A percentile compares a stretch with the other conserved stretches of the same genome.
Conservation (phyloP, 2,113 vertebrate species). For the Rhynchopsitta pachyrhyncha region DNA sequence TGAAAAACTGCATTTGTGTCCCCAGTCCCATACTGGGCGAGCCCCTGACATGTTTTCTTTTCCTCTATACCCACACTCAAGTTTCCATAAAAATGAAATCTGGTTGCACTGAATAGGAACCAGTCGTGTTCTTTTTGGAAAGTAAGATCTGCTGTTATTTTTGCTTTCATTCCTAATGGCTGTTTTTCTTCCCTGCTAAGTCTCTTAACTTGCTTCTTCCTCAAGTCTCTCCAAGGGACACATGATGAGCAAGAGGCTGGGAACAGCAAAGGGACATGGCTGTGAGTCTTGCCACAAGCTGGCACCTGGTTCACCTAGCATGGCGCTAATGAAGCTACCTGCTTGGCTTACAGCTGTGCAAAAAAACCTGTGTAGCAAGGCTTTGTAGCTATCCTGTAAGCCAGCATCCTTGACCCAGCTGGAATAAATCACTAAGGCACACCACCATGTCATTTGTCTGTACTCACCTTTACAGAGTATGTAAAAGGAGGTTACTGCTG, state of each 20-base stretch:
- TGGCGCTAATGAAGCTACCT: not conserved
- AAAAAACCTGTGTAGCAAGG: not conserved
- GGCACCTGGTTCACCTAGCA: not conserved
- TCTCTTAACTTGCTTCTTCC: not conserved
- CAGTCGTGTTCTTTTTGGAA: not conserved
- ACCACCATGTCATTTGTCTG: not conserved
- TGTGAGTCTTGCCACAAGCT: not conserved
- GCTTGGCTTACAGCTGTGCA: not conserved
- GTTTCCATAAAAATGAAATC: not conserved
- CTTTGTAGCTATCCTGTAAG: not conserved
- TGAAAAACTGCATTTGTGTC: not conserved
- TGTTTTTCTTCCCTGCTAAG: not conserved
- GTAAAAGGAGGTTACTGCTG: not conserved
- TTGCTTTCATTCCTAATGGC: not conserved
- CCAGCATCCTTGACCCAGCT: not conserved
- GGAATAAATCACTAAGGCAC: not conserved
- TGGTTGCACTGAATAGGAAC: not conserved
- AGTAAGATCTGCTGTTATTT: not conserved
- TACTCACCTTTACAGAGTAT: not conserved
- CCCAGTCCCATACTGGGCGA: not conserved
- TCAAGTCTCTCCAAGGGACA: not conserved
- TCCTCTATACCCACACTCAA: not conserved
- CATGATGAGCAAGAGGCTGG: not conserved
- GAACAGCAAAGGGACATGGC: not conserved
- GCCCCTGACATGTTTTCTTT: not conserved